Evolutionary conservation across 1,140 invertebrate species (phyloP).

Genomic region (Panagrolaimus sp.): DNA sequence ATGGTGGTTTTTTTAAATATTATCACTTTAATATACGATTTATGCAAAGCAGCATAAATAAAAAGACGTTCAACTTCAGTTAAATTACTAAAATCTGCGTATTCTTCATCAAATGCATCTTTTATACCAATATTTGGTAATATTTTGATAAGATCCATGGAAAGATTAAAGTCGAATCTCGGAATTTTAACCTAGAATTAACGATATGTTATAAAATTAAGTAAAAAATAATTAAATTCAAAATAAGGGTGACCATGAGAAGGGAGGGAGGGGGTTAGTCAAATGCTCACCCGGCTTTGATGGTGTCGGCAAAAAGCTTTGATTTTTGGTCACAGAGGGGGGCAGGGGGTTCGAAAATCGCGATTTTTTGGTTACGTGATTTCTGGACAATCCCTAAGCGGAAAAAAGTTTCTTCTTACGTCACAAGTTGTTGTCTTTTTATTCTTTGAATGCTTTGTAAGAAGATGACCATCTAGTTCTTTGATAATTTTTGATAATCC

Average conservation of each 20-base stretch:
- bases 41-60: conserved; percentile 16
- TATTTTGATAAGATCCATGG: conserved; percentile 31
- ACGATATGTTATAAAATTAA: not conserved
- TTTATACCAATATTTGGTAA: conserved; percentile 47
- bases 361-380: too few relatives aligned
- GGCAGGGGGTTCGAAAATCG: too few relatives aligned
- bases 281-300: too few relatives aligned
- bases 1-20: too few relatives aligned
- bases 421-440: too few relatives aligned
- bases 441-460: not conserved
- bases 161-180: conserved; percentile 52
- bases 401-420: too few relatives aligned
- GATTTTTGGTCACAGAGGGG: too few relatives aligned
- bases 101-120: conserved; percentile 37
- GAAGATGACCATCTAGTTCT: conserved; percentile 12
- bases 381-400: too few relatives aligned
- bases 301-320: too few relatives aligned
- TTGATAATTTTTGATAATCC: conserved; percentile 16
- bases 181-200: conserved; percentile 36
- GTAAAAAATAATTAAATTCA: not conserved
- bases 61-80: conserved; percentile 32
- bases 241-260: too few relatives aligned
- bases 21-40: too few relatives aligned
- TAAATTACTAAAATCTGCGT: conserved; percentile 24
- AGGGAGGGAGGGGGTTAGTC: too few relatives aligned